Evolutionary conservation across 2,113 vertebrate genomes (phyloP).

Genomic region (Nanorana parkeri): DNA sequence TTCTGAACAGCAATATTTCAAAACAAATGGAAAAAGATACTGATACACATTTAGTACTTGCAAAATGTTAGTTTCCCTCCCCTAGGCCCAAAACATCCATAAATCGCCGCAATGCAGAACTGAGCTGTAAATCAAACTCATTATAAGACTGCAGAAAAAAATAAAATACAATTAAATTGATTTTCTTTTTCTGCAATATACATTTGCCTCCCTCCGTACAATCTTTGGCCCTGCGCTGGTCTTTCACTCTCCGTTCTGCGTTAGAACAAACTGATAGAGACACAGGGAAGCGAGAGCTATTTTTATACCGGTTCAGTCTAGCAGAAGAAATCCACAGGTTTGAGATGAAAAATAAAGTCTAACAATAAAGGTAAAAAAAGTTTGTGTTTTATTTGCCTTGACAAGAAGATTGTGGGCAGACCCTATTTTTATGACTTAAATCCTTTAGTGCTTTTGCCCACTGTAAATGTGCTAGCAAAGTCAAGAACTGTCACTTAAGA

Average conservation of each 20-base stretch:
- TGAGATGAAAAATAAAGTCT: conserved; percentile 2
- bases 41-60: neutral
- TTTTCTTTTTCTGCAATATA: conserved; percentile 8
- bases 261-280: neutral
- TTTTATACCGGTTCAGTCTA: neutral
- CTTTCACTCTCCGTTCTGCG: neutral
- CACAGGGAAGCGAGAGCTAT: neutral
- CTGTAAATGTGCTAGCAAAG: neutral
- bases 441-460: neutral
- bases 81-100: neutral
- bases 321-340: neutral
- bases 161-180: conserved; percentile 25
- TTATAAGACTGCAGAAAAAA: conserved; percentile 8
- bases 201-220: neutral
- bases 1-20: neutral
- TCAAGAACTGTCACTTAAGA: neutral
- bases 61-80: neutral
- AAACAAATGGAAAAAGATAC: neutral
- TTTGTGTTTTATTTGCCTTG: conserved; percentile 18
- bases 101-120: conserved; percentile 22
- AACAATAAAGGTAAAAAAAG: conserved; percentile 12
- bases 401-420: neutral
- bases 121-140: conserved; percentile 22
- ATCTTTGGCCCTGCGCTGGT: neutral
- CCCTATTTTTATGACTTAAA: neutral